Evolutionary conservation across 2,113 vertebrate species (phyloP), one percentile per base, ranked within the genome.

Genomic region (Petrocephalus microphthalmus): DNA sequence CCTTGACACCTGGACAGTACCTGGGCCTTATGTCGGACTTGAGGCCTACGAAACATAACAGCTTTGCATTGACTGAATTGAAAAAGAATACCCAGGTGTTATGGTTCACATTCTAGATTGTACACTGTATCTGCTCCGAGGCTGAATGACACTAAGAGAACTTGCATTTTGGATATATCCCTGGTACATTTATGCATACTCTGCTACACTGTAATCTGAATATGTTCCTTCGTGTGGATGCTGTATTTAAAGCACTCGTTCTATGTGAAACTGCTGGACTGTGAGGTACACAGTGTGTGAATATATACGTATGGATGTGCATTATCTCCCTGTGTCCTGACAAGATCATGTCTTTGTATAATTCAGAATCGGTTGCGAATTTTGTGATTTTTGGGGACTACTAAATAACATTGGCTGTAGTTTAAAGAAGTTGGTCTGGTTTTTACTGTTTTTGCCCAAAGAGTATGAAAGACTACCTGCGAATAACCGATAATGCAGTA

Each of bases 181-280:
- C 93, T 95, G 96, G 95, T 97, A 97, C 96, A 96, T 96, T 92
- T 93, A 95, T 95, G 95, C 95, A 92, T 95, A 94, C 92, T 93
- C 94, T 91, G 93, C 93, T 94, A 94, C 92, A 93, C 92, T 96
- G 95, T 96, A 96, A 96, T 95, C 95, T 92, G 94, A 95, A 95
- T 91, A 92, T 95, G 95, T 92, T 96, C 94, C 94, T 87, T 95
- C 95, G 94, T 97, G 94, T 92, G 94, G 94, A 95, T 94, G 95
- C 95, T 96, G 95, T 97, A 97, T 93, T 91, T 95, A 96, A 97
- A 97, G 94, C 95, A 97, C 95, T 95, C 93, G 89, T 95, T 96
- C 93, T 95, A 95, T 96, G 93, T 94, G 94, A 97, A 94, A 91
- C 90, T 92, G 64, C 49, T 89, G 42, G 88, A 90, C 78, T 60